These are phyloP conservation scores for Sylvia borin DNA, from an alignment of 2,797 vertebrate species.

Conservation along the genomic window DNA sequence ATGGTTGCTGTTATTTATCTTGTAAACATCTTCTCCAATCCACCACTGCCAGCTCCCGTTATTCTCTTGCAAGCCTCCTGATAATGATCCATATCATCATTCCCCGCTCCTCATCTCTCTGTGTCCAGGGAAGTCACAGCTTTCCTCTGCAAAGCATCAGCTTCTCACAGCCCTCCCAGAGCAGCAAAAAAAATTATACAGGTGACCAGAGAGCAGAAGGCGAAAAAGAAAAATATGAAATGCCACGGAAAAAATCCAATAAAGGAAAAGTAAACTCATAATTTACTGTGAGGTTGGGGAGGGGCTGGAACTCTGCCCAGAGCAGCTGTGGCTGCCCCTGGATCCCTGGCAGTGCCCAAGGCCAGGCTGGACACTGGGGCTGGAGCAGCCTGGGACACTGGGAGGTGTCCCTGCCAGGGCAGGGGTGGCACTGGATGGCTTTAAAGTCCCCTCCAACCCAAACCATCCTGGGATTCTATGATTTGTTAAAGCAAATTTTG, in stretches of 20 bases:
- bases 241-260: background rate
- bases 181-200: background rate
- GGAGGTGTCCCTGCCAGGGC: background rate
- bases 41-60: background rate
- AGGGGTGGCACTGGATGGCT: background rate
- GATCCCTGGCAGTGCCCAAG: background rate
- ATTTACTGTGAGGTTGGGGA: background rate
- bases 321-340: background rate
- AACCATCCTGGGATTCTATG: background rate
- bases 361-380: background rate
- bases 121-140: background rate
- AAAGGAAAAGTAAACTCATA: background rate
- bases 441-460: background rate
- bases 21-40: slow-evolving; percentile 15
- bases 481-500: background rate
- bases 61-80: slow-evolving; percentile 1
- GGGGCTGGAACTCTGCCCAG: background rate
- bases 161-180: background rate
- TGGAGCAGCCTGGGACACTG: background rate
- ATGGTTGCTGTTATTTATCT: slow-evolving; percentile 25
- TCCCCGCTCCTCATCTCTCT: background rate
- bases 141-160: background rate
- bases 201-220: background rate
- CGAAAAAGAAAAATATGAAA: background rate
- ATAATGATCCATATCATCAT: background rate